Conservation (phyloP, 2,888 invertebrate species). For the Nudaria mundana region DNA sequence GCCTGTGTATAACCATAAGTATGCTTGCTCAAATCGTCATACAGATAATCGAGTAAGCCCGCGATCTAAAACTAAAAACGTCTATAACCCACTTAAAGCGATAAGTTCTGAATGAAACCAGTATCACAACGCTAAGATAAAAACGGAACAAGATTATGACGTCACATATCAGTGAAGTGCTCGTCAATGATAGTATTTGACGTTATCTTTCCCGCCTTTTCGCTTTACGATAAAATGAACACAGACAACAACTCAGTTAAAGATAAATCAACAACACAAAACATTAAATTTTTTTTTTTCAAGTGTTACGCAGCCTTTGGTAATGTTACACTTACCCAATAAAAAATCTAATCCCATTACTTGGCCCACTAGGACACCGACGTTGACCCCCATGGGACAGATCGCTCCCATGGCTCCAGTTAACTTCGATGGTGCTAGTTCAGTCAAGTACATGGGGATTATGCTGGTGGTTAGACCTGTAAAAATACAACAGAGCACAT, state of each 20-base stretch:
- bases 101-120: too few relatives aligned
- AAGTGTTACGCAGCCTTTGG: too few relatives aligned
- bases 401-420: conserved; percentile 93
- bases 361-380: conserved; percentile 88
- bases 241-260: neutral
- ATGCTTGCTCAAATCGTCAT: too few relatives aligned
- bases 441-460: conserved; percentile 95
- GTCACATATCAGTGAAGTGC: neutral
- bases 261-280: too few relatives aligned
- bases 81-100: too few relatives aligned
- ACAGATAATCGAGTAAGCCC: too few relatives aligned
- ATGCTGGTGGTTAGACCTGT: conserved; percentile 91
- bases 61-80: too few relatives aligned
- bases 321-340: conserved; percentile 82
- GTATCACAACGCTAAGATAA: too few relatives aligned
- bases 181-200: too few relatives aligned
- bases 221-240: neutral
- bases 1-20: too few relatives aligned
- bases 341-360: conserved; percentile 84
- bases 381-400: conserved; percentile 90
- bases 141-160: neutral
- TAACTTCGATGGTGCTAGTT: conserved; percentile 88
- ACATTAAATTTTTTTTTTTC: too few relatives aligned
- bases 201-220: neutral
- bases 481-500: neutral